Evolutionary conservation across 2,888 invertebrate species (phyloP), one percentile per base, ranked within the genome.

Genomic region (Arrhopalites spinosus): DNA sequence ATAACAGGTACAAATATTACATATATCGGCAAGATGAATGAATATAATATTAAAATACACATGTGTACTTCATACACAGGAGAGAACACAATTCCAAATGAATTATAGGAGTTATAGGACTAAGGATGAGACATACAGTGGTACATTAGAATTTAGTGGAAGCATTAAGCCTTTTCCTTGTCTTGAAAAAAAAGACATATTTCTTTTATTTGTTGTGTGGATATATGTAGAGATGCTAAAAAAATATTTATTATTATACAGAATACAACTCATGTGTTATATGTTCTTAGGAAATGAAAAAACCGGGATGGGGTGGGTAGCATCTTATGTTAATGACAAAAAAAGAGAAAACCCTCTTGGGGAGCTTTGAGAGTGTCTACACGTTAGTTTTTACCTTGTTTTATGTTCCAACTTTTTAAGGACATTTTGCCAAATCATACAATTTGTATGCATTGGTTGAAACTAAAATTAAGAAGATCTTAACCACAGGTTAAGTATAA

Each of bases 391-490:
- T 59, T 1, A 13, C 59, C 23, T 36, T 64, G 29, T 25, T 25
- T 20, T 13, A 8, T 45, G 29, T 63, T 50, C 30, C 50, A 72
- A 50, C 25, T 27, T 43, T n/a, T 11, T 36, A 8, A 20, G 47
- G 36, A 47, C 64, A 43, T 50, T 43, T 72, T 47, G 72, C 72
- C 64, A 72, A 72, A 72, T 72, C 20, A 72, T 29, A 72, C 72
- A 27, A 72, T 72, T 72, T 72, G 72, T 72, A 72, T 72, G 72
- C 72, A 72, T 64, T 64, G 47, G 63, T 36, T 7, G n/a, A 59
- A 50, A 23, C 53, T n/a, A n/a, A 53, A 53, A 13, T n/a, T 3
- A 7, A 53, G 27, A 27, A 45, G 45, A 23, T 36, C 61, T 59
- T 20, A 17, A 43, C 43, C 43, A 30, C 45, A 36, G 66, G 45